phyloP scores from a whole-genome alignment of 1,140 invertebrate species.

The Drosophila pectinifera region DNA sequence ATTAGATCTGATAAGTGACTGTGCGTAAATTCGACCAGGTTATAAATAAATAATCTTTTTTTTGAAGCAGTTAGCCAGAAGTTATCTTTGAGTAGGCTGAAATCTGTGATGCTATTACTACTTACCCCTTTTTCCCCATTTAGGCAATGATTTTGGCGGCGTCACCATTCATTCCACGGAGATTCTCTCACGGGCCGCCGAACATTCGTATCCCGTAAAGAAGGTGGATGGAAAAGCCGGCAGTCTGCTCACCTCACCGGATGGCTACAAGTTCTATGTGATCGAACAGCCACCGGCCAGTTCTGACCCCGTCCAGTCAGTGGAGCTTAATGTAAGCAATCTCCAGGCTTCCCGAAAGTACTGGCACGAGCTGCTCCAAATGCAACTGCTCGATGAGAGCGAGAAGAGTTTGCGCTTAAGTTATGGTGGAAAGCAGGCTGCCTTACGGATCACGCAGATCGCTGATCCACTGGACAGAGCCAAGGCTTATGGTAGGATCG shows the following conservation, averaged over 20 bases:
- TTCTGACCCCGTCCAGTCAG: slow-evolving; percentile 93
- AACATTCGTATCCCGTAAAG: slow-evolving; percentile 85
- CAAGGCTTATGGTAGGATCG: slow-evolving; percentile 97
- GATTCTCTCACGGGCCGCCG: slow-evolving; percentile 90
- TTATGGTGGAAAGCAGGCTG: slow-evolving; percentile 89
- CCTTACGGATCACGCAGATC: slow-evolving; percentile 90
- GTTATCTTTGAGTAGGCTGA: slow-evolving; percentile 9
- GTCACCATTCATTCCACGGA: slow-evolving; percentile 93
- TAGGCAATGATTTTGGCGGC: slow-evolving; percentile 95
- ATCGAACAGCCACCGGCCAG: slow-evolving; percentile 89
- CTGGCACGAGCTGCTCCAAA: slow-evolving; percentile 92
- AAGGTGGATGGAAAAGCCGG: slow-evolving; percentile 60
- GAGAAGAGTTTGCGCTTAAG: slow-evolving; percentile 88
- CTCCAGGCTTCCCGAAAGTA: slow-evolving; percentile 91
- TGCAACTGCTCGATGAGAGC: slow-evolving; percentile 89
- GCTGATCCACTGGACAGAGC: slow-evolving; percentile 91
- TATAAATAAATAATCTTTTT: slow-evolving; percentile 18
- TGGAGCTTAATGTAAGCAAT: slow-evolving; percentile 92
- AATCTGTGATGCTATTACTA: slow-evolving; percentile 4
- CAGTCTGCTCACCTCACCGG: slow-evolving; percentile 88
- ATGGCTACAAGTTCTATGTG: slow-evolving; percentile 95
- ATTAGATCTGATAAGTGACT: slow-evolving; percentile 31
- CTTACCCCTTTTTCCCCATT: neutral
- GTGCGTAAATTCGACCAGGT: neutral
- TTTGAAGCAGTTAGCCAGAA: neutral